Conservation (phyloP, 30 jellyfish, hydroid and myxozoan genomes). For the Cassiopea andromeda region DNA sequence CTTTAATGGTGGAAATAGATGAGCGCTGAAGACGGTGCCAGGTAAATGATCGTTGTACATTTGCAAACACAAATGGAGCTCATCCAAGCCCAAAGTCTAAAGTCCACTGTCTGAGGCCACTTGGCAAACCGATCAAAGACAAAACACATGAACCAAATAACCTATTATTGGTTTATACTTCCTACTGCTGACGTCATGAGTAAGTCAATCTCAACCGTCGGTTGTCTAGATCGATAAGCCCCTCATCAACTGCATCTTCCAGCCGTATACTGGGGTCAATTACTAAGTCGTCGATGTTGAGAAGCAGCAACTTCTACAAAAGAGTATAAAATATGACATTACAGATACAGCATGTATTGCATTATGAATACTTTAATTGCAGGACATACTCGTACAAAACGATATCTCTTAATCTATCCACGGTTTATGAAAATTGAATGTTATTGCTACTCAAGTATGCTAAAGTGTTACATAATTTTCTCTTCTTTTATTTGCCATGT, state of each 20-base stretch:
- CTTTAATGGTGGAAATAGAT: neutral
- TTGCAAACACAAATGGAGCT: neutral
- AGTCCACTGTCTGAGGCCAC: neutral
- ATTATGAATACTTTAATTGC: neutral
- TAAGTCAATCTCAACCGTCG: conserved; percentile 42
- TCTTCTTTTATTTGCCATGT: no score
- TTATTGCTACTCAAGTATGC: no score
- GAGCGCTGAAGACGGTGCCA: neutral
- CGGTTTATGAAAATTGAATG: no score
- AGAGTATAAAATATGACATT: neutral
- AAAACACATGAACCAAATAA: neutral
- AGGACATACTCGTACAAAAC: neutral
- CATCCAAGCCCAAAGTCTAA: neutral
- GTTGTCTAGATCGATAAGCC: conserved; percentile 23
- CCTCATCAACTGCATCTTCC: conserved; percentile 6
- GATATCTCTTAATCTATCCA: no score
- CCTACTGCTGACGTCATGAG: conserved; percentile 3
- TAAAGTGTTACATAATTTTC: no score
- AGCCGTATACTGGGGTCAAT: conserved; percentile 48
- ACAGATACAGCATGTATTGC: no score
- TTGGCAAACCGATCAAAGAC: neutral
- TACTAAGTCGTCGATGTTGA: conserved; percentile 17
- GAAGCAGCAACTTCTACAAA: conserved; percentile 46
- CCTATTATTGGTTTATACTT: neutral
- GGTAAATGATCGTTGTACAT: neutral